A percentile compares a stretch with the other conserved stretches of the same genome.
These are phyloP conservation scores for Adela reaumurella DNA, from an alignment of 2,888 invertebrate species.

Conservation along the genomic window DNA sequence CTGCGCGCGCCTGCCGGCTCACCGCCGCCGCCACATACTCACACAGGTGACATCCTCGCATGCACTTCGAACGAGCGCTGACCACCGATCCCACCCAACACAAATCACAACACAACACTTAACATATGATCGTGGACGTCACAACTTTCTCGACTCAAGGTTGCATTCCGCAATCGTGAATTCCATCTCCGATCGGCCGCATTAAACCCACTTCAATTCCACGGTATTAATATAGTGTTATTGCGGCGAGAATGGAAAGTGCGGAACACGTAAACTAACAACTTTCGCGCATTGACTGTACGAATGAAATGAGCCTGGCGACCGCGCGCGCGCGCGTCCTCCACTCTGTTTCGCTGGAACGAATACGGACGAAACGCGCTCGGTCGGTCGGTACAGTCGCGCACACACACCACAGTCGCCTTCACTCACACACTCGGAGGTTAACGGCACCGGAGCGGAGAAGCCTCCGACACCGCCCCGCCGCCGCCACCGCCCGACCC, in stretches of 20 bases:
- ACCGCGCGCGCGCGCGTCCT: constrained; percentile 34
- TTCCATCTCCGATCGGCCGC: not conserved
- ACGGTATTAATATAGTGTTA: not conserved
- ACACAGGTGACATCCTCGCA: constrained; percentile 41
- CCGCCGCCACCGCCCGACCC: constrained; percentile 17
- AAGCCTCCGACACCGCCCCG: constrained; percentile 10
- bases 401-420: not conserved
- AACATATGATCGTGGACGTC: constrained; percentile 57
- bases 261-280: constrained; percentile 34
- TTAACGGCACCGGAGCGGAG: not conserved
- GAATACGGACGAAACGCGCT: too few relatives aligned
- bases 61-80: constrained; percentile 15
- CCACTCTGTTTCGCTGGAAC: not conserved
- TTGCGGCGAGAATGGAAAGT: not conserved
- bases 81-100: not conserved
- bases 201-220: not conserved
- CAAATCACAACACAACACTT: constrained; percentile 28
- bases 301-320: constrained; percentile 48
- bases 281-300: constrained; percentile 56
- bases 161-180: not conserved
- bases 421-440: too few relatives aligned
- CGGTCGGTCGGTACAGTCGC: too few relatives aligned
- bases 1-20: not conserved
- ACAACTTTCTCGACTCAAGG: constrained; percentile 26
- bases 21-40: not conserved